Evolutionary conservation across 2,797 vertebrate species (phyloP).

Genomic region (Acipenser oxyrinchus): DNA sequence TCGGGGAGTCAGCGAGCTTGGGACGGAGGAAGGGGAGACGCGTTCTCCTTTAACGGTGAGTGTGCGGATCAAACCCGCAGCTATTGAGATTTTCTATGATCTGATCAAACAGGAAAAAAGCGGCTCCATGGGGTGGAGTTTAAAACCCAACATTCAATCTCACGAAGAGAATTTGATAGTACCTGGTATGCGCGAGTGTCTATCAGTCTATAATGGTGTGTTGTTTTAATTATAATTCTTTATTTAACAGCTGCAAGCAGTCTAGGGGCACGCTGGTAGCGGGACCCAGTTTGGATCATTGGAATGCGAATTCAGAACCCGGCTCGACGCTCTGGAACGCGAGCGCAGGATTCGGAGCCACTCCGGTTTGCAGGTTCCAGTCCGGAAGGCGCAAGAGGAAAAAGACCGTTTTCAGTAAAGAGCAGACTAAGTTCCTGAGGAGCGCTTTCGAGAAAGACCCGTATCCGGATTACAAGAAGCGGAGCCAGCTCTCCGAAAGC

Average conservation of each 20-base stretch:
- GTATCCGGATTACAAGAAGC: constrained; percentile 3
- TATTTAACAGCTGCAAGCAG: not conserved
- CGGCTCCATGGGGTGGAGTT: not conserved
- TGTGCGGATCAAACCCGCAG: not conserved
- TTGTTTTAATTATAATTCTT: too few relatives aligned
- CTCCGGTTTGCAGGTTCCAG: not conserved
- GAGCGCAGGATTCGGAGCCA: not conserved
- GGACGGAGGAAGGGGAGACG: too few relatives aligned
- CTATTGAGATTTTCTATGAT: not conserved
- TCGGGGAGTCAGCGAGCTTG: not conserved
- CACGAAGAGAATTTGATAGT: not conserved
- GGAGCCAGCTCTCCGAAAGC: not conserved
- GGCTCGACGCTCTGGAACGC: too few relatives aligned
- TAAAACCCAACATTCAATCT: not conserved
- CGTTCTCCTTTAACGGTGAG: not conserved
- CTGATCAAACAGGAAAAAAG: too few relatives aligned
- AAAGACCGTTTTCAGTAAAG: not conserved
- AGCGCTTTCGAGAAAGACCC: not conserved
- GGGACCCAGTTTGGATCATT: not conserved
- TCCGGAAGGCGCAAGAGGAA: not conserved
- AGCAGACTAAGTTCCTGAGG: not conserved
- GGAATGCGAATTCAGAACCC: not conserved
- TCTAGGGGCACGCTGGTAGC: not conserved
- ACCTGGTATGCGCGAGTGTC: not conserved
- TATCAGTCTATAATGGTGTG: not conserved